phyloP scores from a whole-genome alignment of 1,140 invertebrate species.

The Bathynomus jamesi region DNA sequence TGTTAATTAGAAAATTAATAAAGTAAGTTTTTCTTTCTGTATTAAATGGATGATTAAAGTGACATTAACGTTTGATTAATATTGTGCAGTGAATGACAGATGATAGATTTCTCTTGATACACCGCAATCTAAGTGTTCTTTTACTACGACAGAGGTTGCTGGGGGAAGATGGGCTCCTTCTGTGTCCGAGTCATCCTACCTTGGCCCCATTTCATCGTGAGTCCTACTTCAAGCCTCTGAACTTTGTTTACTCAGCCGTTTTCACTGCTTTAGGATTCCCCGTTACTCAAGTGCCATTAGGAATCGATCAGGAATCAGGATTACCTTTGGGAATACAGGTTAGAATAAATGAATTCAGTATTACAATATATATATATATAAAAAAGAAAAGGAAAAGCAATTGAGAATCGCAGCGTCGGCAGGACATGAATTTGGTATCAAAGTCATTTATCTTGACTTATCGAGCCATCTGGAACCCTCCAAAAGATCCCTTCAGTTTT shows the following conservation, averaged over 20 bases:
- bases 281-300: constrained; percentile 77
- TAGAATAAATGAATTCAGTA: too few relatives aligned
- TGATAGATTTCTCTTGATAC: too few relatives aligned
- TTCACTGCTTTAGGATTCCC: constrained; percentile 82
- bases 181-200: constrained; percentile 71
- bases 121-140: too few relatives aligned
- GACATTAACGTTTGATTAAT: too few relatives aligned
- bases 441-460: too few relatives aligned
- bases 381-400: too few relatives aligned
- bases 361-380: too few relatives aligned
- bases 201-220: constrained; percentile 79
- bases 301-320: constrained; percentile 64
- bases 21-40: background rate
- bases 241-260: constrained; percentile 80
- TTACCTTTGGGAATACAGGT: constrained; percentile 58
- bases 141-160: constrained; percentile 47
- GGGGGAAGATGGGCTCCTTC: constrained; percentile 68
- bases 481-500: too few relatives aligned
- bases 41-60: too few relatives aligned
- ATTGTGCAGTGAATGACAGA: too few relatives aligned
- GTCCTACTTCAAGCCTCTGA: constrained; percentile 57
- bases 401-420: background rate
- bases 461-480: too few relatives aligned
- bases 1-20: background rate
- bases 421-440: background rate